A percentile compares a stretch with the other conserved stretches of the same genome.
Evolutionary conservation across 2,888 invertebrate genomes (phyloP).

Genomic region (Zootermopsis nevadensis): DNA sequence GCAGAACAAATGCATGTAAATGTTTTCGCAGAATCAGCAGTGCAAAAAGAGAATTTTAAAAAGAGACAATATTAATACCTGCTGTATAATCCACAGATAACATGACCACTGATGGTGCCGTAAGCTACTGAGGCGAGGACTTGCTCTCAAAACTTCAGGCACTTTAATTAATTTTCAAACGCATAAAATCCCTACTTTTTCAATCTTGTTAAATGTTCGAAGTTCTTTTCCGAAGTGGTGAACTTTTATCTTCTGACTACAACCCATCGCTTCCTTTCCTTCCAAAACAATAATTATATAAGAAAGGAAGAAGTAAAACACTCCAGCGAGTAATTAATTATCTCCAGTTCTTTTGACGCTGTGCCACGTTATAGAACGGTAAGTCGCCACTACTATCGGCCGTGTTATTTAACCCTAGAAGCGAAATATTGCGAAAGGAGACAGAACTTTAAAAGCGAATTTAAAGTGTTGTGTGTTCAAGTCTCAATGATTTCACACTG

Average conservation of each 20-base stretch:
- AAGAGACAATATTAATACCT: too few relatives aligned
- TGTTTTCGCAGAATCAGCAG: too few relatives aligned
- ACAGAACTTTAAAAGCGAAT: too few relatives aligned
- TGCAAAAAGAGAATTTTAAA: too few relatives aligned
- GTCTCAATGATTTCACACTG: too few relatives aligned
- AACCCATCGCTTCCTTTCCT: neutral
- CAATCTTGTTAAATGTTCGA: slow-evolving; percentile 19
- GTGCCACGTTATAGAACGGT: too few relatives aligned
- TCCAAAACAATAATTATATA: slow-evolving; percentile 10
- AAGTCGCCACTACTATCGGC: too few relatives aligned
- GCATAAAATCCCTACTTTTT: neutral
- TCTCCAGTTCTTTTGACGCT: neutral
- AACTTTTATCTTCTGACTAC: neutral
- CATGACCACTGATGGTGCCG: neutral
- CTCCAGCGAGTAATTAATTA: slow-evolving; percentile 28
- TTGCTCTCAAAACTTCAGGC: neutral
- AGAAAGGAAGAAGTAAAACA: neutral
- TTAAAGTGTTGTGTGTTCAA: too few relatives aligned
- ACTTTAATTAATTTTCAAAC: slow-evolving; percentile 27
- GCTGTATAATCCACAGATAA: neutral
- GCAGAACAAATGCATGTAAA: too few relatives aligned
- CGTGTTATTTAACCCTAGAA: too few relatives aligned
- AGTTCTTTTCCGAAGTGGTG: slow-evolving; percentile 1
- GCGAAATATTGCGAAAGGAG: too few relatives aligned
- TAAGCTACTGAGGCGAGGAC: neutral